Evolutionary conservation across 2,113 vertebrate species (phyloP).

Genomic region (Sceloporus undulatus): DNA sequence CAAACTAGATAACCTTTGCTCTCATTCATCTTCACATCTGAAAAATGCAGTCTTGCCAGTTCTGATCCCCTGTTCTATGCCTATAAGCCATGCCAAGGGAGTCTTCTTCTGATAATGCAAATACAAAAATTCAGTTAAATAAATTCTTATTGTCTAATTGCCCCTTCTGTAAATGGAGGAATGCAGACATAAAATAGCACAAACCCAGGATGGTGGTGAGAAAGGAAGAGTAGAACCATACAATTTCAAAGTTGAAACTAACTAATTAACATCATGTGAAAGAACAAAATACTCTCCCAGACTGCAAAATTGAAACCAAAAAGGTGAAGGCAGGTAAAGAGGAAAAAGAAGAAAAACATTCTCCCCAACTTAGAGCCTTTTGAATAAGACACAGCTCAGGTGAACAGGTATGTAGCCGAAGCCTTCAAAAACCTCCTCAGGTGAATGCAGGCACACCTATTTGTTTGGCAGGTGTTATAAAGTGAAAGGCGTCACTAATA

Average conservation of each 20-base stretch:
- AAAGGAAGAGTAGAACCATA: too few species aligned
- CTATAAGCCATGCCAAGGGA: not conserved
- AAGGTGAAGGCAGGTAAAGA: not conserved
- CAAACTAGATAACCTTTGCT: not conserved
- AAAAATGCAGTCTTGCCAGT: not conserved
- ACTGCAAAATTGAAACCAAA: not conserved
- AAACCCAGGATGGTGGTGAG: not conserved
- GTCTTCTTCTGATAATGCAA: too few species aligned
- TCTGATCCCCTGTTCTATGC: too few species aligned
- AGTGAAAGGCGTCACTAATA: not conserved
- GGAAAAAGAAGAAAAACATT: not conserved
- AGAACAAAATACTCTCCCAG: not conserved
- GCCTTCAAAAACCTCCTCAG: not conserved
- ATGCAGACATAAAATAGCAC: not conserved
- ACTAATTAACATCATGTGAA: too few species aligned
- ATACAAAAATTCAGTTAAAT: not conserved
- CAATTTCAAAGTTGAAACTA: not conserved
- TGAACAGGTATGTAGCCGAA: too few species aligned
- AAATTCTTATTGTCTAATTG: not conserved
- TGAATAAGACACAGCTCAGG: not conserved
- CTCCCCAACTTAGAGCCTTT: rapidly evolving
- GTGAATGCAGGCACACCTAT: not conserved
- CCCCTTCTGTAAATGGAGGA: not conserved
- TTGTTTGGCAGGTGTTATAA: not conserved
- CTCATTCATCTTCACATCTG: not conserved